Base-by-base conservation (phyloP, 2,113 vertebrate genomes). In the Eubucco bourcierii region DNA sequence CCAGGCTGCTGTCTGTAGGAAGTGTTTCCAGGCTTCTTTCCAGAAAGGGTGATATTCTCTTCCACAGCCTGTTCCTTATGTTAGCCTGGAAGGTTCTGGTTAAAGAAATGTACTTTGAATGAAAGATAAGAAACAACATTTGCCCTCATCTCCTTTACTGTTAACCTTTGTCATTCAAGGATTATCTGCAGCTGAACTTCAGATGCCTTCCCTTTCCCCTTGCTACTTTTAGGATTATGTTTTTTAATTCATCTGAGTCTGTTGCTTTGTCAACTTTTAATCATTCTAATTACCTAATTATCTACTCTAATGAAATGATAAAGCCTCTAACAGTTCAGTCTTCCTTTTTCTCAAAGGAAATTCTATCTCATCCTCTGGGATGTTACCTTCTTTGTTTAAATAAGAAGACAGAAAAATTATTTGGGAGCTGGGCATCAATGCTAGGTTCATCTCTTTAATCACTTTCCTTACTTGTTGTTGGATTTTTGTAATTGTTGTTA, bases 201-300 rank as follows among this genome's bases (percentile, higher is more conserved):
- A 74, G 33, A 65, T 0, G 0, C 72, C 85, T 96, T 90, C 66
- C 27, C 72, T 87, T 90, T 88, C 64, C 59, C 76, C 23, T 82
- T 84, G 63, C 33, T 94, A 28, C 56, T 89, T 91, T 66, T 78
- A 79, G 85, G 61, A 91, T 60, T 90, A 53, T 74, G 60, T 34
- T 27, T 74, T 95, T 78, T 93, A 92, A 93, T 92, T 91, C 71
- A 87, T 89, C 63, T 65, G 53, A 89, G 47, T 84, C 63, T 82
- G 52, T 83, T 95, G 87, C 77, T 96, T 95, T 96, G 92, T 95
- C 89, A 95, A 91, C 50, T 95, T 95, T 84, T 93, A 94, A 93
- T 96, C 64, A 90, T 93, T 90, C 80, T 93, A 95, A 96, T 93
- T 95, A 81, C 73, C 84, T 91, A 94, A 93, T 96, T 88, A 95